phyloP scores from a whole-genome alignment of 2,113 vertebrate genomes.

The Lampris incognitus region DNA sequence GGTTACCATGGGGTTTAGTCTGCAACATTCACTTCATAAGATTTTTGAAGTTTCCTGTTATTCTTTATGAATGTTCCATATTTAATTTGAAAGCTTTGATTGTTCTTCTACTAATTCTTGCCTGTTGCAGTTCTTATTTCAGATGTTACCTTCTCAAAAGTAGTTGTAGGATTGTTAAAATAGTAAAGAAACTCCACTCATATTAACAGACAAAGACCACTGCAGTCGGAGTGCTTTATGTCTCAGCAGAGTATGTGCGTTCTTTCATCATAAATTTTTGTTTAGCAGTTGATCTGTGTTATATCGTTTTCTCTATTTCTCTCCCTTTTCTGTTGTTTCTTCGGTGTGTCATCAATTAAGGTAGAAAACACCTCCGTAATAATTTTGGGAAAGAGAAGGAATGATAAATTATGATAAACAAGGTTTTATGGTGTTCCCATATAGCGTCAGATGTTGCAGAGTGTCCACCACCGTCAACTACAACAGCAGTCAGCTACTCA shows the following conservation, averaged over 20 bases:
- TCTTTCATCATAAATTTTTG: background rate
- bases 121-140: too few relatives aligned
- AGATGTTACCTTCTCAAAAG: too few relatives aligned
- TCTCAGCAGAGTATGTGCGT: background rate
- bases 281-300: too few relatives aligned
- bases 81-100: too few relatives aligned
- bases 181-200: too few relatives aligned
- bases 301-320: background rate
- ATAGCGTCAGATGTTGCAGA: constrained; percentile 85
- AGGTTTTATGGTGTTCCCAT: constrained; percentile 69
- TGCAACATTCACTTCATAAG: too few relatives aligned
- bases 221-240: background rate
- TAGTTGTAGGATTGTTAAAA: background rate
- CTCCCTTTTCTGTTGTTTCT: background rate
- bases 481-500: constrained; percentile 61
- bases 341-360: background rate
- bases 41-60: background rate
- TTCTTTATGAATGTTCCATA: background rate
- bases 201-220: too few relatives aligned
- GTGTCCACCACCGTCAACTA: constrained; percentile 75
- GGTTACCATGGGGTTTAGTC: too few relatives aligned
- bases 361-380: background rate
- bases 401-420: background rate
- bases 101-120: too few relatives aligned
- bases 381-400: background rate